phyloP scores from a whole-genome alignment of 2,113 vertebrate species.

The human (Homo sapiens) region GRCh38 chr11:133978001-133978500 shows the following conservation, averaged over 20 bases:
- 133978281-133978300: not conserved
- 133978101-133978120: no score
- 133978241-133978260: not conserved
- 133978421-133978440: not conserved
- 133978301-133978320: not conserved
- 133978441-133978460: not conserved
- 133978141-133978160: not conserved
- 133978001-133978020: not conserved
- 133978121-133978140: not conserved
- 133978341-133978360: not conserved
- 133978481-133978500: not conserved
- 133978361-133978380: not conserved
- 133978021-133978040: not conserved
- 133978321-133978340: not conserved
- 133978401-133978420: not conserved
- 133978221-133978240: not conserved
- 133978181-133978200: not conserved
- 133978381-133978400: not conserved
- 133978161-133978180: not conserved
- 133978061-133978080: not conserved
- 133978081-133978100: not conserved
- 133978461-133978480: not conserved
- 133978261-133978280: not conserved
- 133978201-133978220: not conserved
- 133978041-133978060: not conserved